These are phyloP conservation scores for Lerista edwardsae DNA, from an alignment of 2,797 vertebrate species.

Conservation along the genomic window DNA sequence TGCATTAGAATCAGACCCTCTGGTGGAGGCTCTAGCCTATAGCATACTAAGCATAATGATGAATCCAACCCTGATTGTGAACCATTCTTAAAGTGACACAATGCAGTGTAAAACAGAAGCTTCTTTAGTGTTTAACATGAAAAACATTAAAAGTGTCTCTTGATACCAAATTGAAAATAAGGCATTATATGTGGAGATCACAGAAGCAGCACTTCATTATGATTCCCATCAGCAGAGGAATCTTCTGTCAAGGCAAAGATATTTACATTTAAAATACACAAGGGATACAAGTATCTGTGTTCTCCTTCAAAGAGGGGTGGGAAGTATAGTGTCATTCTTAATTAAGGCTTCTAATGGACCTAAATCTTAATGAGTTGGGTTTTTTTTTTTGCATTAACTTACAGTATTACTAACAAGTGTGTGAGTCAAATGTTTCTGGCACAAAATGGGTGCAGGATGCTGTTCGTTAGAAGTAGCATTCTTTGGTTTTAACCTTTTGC, in stretches of 20 bases:
- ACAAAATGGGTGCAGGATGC: background rate
- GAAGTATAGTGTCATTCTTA: slow-evolving; percentile 8
- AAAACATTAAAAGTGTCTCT: slow-evolving; percentile 10
- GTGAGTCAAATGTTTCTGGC: background rate
- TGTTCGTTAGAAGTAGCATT: background rate
- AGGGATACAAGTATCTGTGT: slow-evolving; percentile 14
- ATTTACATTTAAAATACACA: slow-evolving; percentile 34
- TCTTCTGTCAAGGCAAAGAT: slow-evolving; percentile 29
- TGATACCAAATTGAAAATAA: slow-evolving; percentile 21
- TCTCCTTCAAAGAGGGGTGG: slow-evolving; percentile 12
- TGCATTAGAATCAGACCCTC: background rate
- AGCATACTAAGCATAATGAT: background rate
- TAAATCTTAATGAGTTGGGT: slow-evolving; percentile 16
- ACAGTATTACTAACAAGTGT: background rate
- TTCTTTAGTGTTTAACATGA: slow-evolving; percentile 10
- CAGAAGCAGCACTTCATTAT: slow-evolving; percentile 24
- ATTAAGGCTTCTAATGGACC: slow-evolving; percentile 17
- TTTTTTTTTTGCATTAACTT: background rate
- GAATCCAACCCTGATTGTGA: background rate
- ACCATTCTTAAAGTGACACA: background rate
- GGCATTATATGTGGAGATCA: slow-evolving; percentile 27
- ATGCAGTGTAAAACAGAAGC: background rate
- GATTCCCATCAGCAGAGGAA: slow-evolving; percentile 27
- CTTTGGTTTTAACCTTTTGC: background rate
- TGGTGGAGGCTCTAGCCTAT: background rate